A percentile compares a stretch with the other conserved stretches of the same genome.
Evolutionary conservation across 2,888 invertebrate species (phyloP).

Genomic region (Platycnemis pennipes): DNA sequence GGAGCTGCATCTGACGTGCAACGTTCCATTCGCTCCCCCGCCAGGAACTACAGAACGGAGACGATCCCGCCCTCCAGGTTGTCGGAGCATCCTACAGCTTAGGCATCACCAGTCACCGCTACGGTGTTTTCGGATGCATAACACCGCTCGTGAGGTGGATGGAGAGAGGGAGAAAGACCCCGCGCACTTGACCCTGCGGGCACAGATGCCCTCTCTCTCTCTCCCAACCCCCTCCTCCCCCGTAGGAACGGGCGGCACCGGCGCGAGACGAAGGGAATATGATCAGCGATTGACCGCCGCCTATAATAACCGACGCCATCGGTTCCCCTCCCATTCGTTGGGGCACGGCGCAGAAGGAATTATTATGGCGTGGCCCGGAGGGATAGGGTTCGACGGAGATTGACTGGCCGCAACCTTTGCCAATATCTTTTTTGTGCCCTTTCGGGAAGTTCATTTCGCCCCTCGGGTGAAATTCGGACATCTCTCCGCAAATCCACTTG

Average conservation of each 20-base stretch:
- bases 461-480: not conserved
- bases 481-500: not conserved
- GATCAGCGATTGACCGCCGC: slow-evolving; percentile 38
- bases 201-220: not conserved
- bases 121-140: slow-evolving; percentile 64
- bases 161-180: not conserved
- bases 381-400: not conserved
- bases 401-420: slow-evolving; percentile 54
- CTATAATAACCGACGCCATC: slow-evolving; percentile 59
- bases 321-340: slow-evolving; percentile 39
- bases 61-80: not conserved
- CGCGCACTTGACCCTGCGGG: slow-evolving; percentile 57
- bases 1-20: too few relatives aligned
- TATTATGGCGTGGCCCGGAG: not conserved
- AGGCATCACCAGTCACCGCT: slow-evolving; percentile 57
- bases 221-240: not conserved
- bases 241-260: not conserved
- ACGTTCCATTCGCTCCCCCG: not conserved
- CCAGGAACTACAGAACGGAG: too few relatives aligned
- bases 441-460: slow-evolving; percentile 35
- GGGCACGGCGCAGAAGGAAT: not conserved
- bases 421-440: slow-evolving; percentile 37
- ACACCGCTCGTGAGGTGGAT: not conserved
- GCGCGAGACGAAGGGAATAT: slow-evolving; percentile 38
- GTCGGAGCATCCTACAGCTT: slow-evolving; percentile 37